Evolutionary conservation across 2,888 invertebrate genomes (phyloP).

Genomic region (Aethes cnicana): DNA sequence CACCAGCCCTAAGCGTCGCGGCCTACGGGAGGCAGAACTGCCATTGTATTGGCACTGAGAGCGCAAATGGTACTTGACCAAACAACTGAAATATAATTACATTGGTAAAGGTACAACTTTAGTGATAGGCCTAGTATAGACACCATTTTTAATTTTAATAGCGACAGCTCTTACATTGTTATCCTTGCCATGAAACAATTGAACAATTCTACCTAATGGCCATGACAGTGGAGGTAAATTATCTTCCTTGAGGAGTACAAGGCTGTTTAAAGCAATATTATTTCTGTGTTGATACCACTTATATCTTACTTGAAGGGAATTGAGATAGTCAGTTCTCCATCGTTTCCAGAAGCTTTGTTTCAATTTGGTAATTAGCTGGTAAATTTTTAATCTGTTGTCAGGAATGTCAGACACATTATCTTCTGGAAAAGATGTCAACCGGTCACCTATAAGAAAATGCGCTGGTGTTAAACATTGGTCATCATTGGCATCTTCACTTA

Average conservation of each 20-base stretch:
- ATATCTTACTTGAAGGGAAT: conserved; percentile 17
- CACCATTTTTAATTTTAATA: not conserved
- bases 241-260: not conserved
- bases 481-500: conserved; percentile 32
- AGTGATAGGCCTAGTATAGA: not conserved
- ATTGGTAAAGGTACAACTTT: not conserved
- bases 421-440: not conserved
- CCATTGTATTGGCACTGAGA: too few relatives aligned
- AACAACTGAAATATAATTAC: not conserved
- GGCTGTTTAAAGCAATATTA: conserved; percentile 9
- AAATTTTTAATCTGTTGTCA: conserved; percentile 2
- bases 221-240: not conserved
- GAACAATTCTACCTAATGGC: not conserved
- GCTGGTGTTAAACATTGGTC: conserved; percentile 29
- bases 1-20: not conserved
- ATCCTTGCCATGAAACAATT: not conserved
- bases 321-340: conserved; percentile 29
- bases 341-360: conserved; percentile 27
- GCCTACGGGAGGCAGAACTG: not conserved
- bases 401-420: not conserved
- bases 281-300: conserved; percentile 20
- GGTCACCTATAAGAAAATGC: conserved; percentile 26
- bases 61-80: too few relatives aligned
- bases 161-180: not conserved
- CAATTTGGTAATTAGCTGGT: conserved; percentile 10